Evolutionary conservation across 92 coral and sea anemone species (phyloP), one percentile per base, ranked within the genome.

Genomic region (Porites evermanni): DNA sequence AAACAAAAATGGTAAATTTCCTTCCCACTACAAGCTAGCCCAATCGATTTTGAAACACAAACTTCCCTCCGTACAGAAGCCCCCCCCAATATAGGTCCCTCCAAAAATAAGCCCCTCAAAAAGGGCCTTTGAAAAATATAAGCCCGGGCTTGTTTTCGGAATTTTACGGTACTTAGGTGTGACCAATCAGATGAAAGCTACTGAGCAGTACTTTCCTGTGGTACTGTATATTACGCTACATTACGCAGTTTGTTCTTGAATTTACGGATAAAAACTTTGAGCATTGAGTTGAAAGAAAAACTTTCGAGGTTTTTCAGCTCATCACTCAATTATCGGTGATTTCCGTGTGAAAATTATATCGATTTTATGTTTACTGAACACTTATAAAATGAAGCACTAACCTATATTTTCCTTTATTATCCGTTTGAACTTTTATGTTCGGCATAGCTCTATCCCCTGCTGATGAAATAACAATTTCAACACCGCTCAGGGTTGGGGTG

Each of bases 331-430:
- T 38, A 38, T 38, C 4, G 47, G 47, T 38, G 6, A 38, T 38
- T 38, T 38, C 47, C 47, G 0, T 38, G 47, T 38, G 6, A 38
- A 38, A 38, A 38, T 38, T 38, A 38, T 38, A 38, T 38, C 5
- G 6, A 38, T 3, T 38, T 29, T 38, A 4, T 38, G 47, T 38
- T 38, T 38, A 38, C 47, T 38, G 47, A 4, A 4, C 47, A 38
- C 5, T n/a, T n/a, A 38, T 38, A 38, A 38, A 38, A 38, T 38
- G 47, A 38, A 4, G 6, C 12, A 53, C 83, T 52, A 16, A 93
- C 99, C 99, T 95, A 83, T 95, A 96, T 86, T 85, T 85, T 58
- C 99, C 99, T 23, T 91, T 76, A 26, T 84, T 88, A 79, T 95
- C 95, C 19, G 95, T 96, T 38, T 84, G 89, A n/a, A 95, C 92